These are phyloP conservation scores for Alfaro cultratus DNA, from an alignment of 2,797 vertebrate genomes.

Conservation along the genomic window DNA sequence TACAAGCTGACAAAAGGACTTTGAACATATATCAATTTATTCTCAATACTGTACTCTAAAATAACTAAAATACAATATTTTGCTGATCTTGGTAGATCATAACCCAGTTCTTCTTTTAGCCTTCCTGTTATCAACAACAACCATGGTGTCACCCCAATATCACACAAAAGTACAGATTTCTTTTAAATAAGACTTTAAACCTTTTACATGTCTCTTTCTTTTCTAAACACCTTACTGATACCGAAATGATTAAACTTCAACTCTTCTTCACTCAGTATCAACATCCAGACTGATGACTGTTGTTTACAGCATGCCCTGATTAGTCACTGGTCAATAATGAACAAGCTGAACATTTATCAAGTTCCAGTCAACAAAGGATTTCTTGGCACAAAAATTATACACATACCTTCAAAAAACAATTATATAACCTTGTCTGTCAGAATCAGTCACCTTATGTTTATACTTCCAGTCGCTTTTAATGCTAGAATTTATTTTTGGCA, in stretches of 20 bases:
- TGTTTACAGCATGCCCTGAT: neutral
- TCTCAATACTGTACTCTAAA: neutral
- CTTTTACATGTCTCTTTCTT: neutral
- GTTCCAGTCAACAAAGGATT: neutral
- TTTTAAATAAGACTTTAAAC: neutral
- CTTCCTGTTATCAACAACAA: neutral
- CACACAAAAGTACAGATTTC: neutral
- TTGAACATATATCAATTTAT: neutral
- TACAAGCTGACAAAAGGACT: neutral
- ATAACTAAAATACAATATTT: neutral
- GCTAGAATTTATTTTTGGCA: neutral
- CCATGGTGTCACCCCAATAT: neutral
- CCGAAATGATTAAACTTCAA: neutral
- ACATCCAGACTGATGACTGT: neutral
- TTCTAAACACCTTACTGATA: neutral
- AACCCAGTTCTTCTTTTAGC: neutral
- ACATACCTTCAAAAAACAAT: neutral
- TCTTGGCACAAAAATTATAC: neutral
- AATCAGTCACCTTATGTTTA: neutral
- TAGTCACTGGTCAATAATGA: neutral
- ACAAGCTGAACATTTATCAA: neutral
- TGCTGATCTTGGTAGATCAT: neutral
- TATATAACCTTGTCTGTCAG: neutral
- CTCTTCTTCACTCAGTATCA: neutral
- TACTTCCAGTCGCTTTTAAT: neutral